Evolutionary conservation across 2,113 vertebrate genomes (phyloP).

Genomic region (Butorides virescens): DNA sequence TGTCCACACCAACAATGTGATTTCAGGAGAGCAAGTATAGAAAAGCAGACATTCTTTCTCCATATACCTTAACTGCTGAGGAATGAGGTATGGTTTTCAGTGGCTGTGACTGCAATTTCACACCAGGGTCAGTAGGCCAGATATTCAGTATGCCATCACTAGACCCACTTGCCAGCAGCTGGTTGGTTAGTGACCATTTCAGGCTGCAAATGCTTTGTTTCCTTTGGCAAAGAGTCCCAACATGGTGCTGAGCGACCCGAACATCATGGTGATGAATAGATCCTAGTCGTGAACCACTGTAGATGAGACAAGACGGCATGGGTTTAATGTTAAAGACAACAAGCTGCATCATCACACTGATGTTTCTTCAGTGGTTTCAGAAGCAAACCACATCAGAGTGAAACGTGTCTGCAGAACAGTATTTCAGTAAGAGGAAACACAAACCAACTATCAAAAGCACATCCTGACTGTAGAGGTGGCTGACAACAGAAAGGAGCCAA

Average conservation of each 20-base stretch:
- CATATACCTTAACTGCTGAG: conserved; percentile 78
- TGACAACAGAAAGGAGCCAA: not conserved
- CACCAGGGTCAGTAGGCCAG: conserved; percentile 69
- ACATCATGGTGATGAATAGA: conserved; percentile 75
- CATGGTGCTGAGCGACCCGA: conserved; percentile 37
- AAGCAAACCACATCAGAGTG: not conserved
- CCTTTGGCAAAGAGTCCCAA: conserved; percentile 61
- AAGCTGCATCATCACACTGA: not conserved
- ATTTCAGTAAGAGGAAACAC: not conserved
- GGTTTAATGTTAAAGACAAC: not conserved
- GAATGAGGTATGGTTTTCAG: conserved; percentile 62
- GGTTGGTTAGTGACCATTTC: conserved; percentile 73
- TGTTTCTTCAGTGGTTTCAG: not conserved
- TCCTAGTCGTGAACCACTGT: conserved; percentile 78
- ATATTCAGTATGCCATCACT: conserved; percentile 71
- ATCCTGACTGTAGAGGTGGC: not conserved
- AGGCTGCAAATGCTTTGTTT: conserved; percentile 74
- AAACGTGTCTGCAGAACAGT: not conserved
- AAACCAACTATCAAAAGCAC: not conserved
- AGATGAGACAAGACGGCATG: not conserved
- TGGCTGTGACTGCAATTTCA: conserved; percentile 19
- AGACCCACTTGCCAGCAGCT: conserved; percentile 75
- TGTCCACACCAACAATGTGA: not conserved
- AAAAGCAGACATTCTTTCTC: not conserved
- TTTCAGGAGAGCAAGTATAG: not conserved